phyloP scores from a whole-genome alignment of 30 jellyfish, hydroid and myxozoan genomes.

The Clytia hemisphaerica region DNA sequence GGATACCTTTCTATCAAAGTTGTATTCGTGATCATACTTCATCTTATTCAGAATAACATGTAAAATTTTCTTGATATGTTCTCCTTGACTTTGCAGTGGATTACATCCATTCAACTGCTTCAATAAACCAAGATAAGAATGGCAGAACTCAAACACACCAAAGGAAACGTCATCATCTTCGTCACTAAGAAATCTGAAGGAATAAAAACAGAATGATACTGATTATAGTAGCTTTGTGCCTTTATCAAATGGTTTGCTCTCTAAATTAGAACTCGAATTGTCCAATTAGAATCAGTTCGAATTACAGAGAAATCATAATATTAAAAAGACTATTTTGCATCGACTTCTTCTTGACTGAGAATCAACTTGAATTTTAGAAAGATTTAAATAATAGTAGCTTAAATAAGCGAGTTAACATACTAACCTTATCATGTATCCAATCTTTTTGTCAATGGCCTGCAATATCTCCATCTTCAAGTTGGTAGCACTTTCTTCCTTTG shows the following conservation, averaged over 20 bases:
- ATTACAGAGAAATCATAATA: too few species aligned
- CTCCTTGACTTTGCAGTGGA: neutral
- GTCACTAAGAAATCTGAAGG: constrained; percentile 75
- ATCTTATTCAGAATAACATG: constrained; percentile 53
- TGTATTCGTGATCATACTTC: constrained; percentile 81
- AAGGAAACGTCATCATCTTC: constrained; percentile 94
- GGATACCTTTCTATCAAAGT: constrained; percentile 76
- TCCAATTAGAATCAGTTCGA: too few species aligned
- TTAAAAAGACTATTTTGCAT: too few species aligned
- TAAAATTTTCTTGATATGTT: constrained; percentile 50
- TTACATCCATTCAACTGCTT: constrained; percentile 60
- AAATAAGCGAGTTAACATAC: neutral
- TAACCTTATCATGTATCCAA: constrained; percentile 60
- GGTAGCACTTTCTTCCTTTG: constrained; percentile 19
- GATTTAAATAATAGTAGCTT: neutral
- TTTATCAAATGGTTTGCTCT: neutral
- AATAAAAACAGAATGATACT: neutral
- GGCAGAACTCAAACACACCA: constrained; percentile 85
- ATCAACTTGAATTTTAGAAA: neutral
- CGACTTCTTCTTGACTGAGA: too few species aligned
- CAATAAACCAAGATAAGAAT: constrained; percentile 57
- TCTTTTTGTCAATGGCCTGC: constrained; percentile 65
- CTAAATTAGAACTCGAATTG: neutral
- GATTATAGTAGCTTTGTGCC: neutral
- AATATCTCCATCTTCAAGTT: constrained; percentile 12